These are phyloP conservation scores for Coranthus polyacanthus DNA, from an alignment of 2,797 vertebrate genomes.

Conservation along the genomic window DNA sequence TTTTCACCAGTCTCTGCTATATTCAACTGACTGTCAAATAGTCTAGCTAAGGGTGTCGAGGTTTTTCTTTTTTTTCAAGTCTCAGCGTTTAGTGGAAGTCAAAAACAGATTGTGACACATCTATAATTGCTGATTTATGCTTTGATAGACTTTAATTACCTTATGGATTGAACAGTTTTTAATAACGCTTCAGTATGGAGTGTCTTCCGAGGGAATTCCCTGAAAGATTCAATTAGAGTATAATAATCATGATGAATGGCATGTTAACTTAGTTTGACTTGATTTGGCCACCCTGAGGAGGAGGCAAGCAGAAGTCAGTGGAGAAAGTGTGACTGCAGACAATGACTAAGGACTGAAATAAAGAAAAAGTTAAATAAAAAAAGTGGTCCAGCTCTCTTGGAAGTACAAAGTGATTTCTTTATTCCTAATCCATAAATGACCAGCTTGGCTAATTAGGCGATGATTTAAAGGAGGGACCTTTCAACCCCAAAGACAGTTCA, in stretches of 20 bases:
- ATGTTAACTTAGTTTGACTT: slow-evolving; percentile 54
- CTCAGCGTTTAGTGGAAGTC: slow-evolving; percentile 17
- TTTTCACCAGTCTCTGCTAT: slow-evolving; percentile 8
- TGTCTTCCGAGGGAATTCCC: slow-evolving; percentile 47
- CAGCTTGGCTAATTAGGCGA: slow-evolving; percentile 55
- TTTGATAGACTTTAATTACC: slow-evolving; percentile 60
- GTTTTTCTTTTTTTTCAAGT: neutral
- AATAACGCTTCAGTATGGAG: slow-evolving; percentile 52
- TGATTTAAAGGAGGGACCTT: slow-evolving; percentile 65
- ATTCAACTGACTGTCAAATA: slow-evolving; percentile 35
- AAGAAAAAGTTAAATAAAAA: slow-evolving; percentile 16
- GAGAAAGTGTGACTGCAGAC: neutral
- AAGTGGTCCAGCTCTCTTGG: slow-evolving; percentile 6
- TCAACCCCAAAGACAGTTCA: slow-evolving; percentile 56
- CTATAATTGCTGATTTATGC: slow-evolving; percentile 58
- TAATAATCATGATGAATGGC: slow-evolving; percentile 67
- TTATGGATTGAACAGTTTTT: slow-evolving; percentile 61
- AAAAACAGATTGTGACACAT: slow-evolving; percentile 50
- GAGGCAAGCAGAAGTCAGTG: neutral
- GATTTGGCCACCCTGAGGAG: slow-evolving; percentile 45
- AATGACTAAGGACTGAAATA: slow-evolving; percentile 37
- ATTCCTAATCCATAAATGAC: slow-evolving; percentile 62
- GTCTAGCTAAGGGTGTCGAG: neutral
- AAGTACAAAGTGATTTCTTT: slow-evolving; percentile 48
- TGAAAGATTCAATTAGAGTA: slow-evolving; percentile 51